Percentiles rank a stretch among this genome's conserved stretches.
These are phyloP conservation scores for Pemphigus obesinymphae DNA, from an alignment of 1,140 invertebrate species.

Conservation along the genomic window DNA sequence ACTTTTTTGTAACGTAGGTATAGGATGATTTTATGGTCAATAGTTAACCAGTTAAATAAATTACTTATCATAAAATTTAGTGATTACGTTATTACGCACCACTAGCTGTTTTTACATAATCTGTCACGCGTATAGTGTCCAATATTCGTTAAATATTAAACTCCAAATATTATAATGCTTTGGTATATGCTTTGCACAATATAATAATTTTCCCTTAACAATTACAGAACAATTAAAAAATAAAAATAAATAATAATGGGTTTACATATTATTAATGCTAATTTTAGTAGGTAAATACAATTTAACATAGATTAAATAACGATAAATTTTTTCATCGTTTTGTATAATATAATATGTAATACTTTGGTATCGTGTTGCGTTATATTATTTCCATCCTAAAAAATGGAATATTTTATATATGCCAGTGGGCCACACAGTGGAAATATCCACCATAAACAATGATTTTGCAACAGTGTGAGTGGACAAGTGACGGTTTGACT, in stretches of 20 bases:
- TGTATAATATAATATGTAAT: neutral
- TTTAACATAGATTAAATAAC: neutral
- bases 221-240: slow-evolving; percentile 2
- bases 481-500: neutral
- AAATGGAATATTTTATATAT: neutral
- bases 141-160: neutral
- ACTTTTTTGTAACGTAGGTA: neutral
- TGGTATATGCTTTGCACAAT: slow-evolving; percentile 26
- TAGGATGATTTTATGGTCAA: neutral
- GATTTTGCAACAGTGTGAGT: neutral
- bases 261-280: neutral
- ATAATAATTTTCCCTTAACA: neutral
- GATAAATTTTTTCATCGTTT: neutral
- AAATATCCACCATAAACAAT: neutral
- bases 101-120: neutral
- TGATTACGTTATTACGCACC: neutral
- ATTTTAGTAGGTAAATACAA: slow-evolving; percentile 22
- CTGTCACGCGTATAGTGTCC: neutral
- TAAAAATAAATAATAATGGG: slow-evolving; percentile 1
- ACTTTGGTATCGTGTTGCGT: slow-evolving; percentile 1
- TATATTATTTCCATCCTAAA: neutral
- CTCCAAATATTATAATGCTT: slow-evolving; percentile 14
- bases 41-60: slow-evolving; percentile 1
- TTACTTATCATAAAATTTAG: neutral
- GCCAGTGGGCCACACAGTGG: neutral